A percentile compares a stretch with the other conserved stretches of the same genome.
Evolutionary conservation across 2,888 invertebrate species (phyloP).

Genomic region (Teleogryllus oceanicus): DNA sequence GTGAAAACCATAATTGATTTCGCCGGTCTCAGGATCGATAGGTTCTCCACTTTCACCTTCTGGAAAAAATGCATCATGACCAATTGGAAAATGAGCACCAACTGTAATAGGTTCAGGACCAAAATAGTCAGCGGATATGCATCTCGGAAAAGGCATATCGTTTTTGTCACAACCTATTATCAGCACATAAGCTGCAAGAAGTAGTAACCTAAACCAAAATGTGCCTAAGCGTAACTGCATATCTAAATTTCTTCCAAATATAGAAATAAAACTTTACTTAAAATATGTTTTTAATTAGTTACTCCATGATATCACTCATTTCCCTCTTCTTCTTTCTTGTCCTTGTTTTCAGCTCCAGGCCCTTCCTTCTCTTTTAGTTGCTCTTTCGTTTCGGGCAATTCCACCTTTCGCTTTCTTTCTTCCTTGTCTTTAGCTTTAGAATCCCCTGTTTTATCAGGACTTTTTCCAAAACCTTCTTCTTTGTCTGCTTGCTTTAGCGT

Average conservation of each 20-base stretch:
- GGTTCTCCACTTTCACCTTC: not conserved
- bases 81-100: too few relatives aligned
- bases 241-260: too few relatives aligned
- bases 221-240: too few relatives aligned
- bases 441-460: too few relatives aligned
- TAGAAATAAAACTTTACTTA: too few relatives aligned
- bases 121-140: not conserved
- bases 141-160: conserved; percentile 1
- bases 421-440: not conserved
- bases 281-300: not conserved
- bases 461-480: not conserved
- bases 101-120: too few relatives aligned
- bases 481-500: not conserved
- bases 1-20: not conserved
- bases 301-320: not conserved
- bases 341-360: conserved; percentile 5
- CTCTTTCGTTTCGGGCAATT: too few relatives aligned
- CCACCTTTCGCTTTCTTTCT: not conserved
- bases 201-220: conserved; percentile 18
- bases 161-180: not conserved
- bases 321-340: not conserved
- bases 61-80: conserved; percentile 10
- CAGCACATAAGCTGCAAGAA: not conserved
- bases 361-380: too few relatives aligned
- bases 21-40: not conserved